Evolutionary conservation across 1,140 invertebrate species (phyloP).

Genomic region (Eufriesea mexicana): DNA sequence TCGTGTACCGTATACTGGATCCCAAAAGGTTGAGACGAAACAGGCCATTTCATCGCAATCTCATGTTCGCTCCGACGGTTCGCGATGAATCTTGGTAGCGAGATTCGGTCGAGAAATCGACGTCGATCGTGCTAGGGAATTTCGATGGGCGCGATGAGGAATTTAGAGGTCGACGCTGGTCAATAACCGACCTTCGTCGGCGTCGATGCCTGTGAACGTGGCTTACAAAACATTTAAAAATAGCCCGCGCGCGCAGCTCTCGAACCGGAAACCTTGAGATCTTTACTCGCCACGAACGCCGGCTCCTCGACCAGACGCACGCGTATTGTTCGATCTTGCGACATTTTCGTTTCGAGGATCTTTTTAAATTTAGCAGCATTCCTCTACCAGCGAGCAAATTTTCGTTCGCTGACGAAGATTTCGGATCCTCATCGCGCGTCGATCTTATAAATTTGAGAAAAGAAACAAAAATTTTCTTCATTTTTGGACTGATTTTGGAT

Average conservation of each 20-base stretch:
- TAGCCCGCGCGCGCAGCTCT: slow-evolving; percentile 49
- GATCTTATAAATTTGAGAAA: not conserved
- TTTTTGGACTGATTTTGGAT: too few species aligned
- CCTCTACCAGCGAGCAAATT: not conserved
- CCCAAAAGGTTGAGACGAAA: too few species aligned
- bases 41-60: too few species aligned
- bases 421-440: not conserved
- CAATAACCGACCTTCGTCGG: slow-evolving; percentile 67
- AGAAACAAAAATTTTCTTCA: too few species aligned
- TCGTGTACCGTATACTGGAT: too few species aligned
- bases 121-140: slow-evolving; percentile 9
- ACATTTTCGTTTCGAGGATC: slow-evolving; percentile 3
- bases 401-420: not conserved
- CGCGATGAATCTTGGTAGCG: not conserved
- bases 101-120: not conserved
- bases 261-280: slow-evolving; percentile 62
- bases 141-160: slow-evolving; percentile 15
- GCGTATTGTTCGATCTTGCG: slow-evolving; percentile 4
- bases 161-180: slow-evolving; percentile 61
- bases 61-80: not conserved
- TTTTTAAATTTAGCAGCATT: not conserved
- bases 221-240: slow-evolving; percentile 69
- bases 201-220: slow-evolving; percentile 24
- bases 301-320: not conserved
- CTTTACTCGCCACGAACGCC: slow-evolving; percentile 21